Evolutionary conservation across 2,888 invertebrate genomes (phyloP).

Genomic region (Podabrus alpinus): DNA sequence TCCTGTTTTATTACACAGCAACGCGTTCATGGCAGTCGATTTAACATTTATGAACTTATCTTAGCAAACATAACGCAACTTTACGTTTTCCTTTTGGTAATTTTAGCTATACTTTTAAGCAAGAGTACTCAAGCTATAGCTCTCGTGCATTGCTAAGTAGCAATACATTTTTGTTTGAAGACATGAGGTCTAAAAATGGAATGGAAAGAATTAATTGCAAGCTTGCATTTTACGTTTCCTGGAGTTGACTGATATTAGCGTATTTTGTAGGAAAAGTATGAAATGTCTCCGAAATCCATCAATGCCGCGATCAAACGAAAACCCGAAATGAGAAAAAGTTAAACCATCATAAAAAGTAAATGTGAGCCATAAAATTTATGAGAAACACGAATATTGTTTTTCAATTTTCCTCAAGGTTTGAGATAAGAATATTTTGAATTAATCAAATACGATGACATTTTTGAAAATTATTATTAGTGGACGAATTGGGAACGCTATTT

Average conservation of each 20-base stretch:
- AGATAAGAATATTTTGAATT: neutral
- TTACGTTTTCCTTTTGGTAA: no score
- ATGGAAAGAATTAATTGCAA: no score
- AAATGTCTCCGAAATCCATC: neutral
- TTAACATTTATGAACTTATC: no score
- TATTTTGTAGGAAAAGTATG: neutral
- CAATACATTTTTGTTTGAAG: neutral
- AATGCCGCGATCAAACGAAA: neutral
- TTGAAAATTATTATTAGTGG: constrained; percentile 14
- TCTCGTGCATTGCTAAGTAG: no score
- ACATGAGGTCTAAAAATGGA: no score
- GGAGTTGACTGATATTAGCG: neutral
- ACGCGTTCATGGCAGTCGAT: no score
- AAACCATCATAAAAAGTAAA: neutral
- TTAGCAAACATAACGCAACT: no score
- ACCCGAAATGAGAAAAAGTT: neutral
- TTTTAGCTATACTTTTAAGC: no score
- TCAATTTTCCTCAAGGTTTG: neutral
- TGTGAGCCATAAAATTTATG: neutral
- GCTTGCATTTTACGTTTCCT: neutral
- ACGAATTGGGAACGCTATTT: constrained; percentile 25
- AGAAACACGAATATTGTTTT: neutral
- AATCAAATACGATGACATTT: constrained; percentile 12
- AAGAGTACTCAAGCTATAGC: no score
- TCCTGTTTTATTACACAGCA: no score